phyloP scores from a whole-genome alignment of 2,113 vertebrate genomes.

The Podarcis muralis region DNA sequence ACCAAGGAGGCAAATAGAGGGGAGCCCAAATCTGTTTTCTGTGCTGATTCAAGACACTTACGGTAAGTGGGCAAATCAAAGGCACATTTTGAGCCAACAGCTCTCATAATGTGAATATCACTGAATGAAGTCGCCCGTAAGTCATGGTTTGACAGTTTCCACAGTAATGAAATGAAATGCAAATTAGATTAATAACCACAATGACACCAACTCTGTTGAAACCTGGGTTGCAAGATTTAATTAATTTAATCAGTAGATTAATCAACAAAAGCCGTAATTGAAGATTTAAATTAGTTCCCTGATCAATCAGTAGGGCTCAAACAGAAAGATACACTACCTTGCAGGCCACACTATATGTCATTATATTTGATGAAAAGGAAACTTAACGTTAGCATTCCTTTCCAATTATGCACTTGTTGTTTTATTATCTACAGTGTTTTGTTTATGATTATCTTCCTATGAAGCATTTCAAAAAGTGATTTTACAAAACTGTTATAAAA shows the following conservation, averaged over 20 bases:
- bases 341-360: no score
- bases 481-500: no score
- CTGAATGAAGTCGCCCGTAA: neutral
- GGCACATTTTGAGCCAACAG: neutral
- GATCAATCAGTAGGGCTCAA: neutral
- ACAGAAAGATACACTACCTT: neutral
- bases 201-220: neutral
- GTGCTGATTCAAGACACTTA: neutral
- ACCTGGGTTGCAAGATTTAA: neutral
- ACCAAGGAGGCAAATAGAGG: neutral
- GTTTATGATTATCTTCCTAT: no score
- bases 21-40: neutral
- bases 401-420: no score
- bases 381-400: neutral
- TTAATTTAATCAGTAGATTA: conserved; percentile 7
- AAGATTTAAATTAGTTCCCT: neutral
- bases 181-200: neutral
- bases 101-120: neutral
- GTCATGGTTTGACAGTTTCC: neutral
- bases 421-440: no score
- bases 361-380: neutral
- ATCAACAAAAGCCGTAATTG: neutral
- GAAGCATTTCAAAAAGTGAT: no score
- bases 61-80: neutral
- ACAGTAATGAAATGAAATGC: neutral